Evolutionary conservation across 2,113 vertebrate species (phyloP), one percentile per base, ranked within the genome.

Genomic region (Amphiprion percula): DNA sequence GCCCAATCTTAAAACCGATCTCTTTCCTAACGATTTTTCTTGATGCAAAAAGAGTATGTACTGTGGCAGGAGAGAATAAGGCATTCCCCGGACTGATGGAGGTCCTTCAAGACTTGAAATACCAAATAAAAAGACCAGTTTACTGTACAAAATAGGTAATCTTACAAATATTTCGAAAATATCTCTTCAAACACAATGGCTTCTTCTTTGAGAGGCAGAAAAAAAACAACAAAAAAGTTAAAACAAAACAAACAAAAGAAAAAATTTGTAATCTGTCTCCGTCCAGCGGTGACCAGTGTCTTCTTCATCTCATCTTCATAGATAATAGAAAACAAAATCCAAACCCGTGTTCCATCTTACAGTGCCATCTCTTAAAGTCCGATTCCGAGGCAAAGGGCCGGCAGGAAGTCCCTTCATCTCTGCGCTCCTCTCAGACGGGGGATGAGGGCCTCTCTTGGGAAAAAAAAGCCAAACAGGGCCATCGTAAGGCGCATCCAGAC

Each of bases 91-190:
- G 86, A 92, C 90, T 86, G 91, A 92, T 87, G 86, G 78, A 90
- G 88, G 90, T 92, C 90, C 89, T 92, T 91, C 90, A 89, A 89
- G 93, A 91, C 77, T 87, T 86, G 76, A 90, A 83, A 90, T 68
- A 86, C 66, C 85, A 93, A 92, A 89, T 68, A 91, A 90, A 90
- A 90, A 90, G 81, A 92, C 87, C 71, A 81, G 84, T 89, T 79
- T 82, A 90, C 92, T 93, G 90, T 94, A 94, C 93, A 93, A 94
- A 94, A 93, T 93, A 93, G 92, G 87, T 90, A 68, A 93, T 93
- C 90, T 94, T 90, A 90, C 91, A 91, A 90, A 90, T 90, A 93
- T 92, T 94, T 91, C 73, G 83, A 94, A 93, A 93, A 94, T 93
- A 94, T 92, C 84, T 94, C 92, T 93, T 92, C 90, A 88, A 94